These are phyloP conservation scores for Pituophis catenifer DNA, from an alignment of 2,113 vertebrate species.

Conservation along the genomic window DNA sequence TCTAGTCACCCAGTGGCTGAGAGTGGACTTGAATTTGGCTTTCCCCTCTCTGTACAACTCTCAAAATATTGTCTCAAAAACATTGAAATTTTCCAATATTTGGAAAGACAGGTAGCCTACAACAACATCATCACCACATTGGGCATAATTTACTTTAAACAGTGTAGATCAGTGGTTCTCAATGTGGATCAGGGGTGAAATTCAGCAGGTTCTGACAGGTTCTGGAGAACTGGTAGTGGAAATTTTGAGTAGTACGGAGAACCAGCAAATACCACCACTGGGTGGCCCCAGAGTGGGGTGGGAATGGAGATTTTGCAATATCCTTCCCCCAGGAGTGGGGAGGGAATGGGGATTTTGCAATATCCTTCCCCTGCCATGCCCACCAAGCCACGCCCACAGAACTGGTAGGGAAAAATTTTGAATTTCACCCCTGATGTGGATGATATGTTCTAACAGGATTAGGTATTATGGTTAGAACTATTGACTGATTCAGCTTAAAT, in stretches of 20 bases:
- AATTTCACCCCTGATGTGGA: no score
- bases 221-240: no score
- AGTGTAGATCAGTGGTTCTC: neutral
- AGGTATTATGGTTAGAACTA: neutral
- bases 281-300: no score
- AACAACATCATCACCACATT: neutral
- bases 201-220: no score
- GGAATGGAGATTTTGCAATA: no score
- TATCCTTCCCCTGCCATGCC: no score
- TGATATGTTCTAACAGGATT: neutral
- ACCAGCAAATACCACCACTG: no score
- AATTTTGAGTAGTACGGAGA: no score
- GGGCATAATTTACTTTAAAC: neutral
- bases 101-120: neutral
- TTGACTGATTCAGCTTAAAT: neutral
- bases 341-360: no score
- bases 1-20: neutral
- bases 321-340: no score
- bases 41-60: neutral
- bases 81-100: neutral
- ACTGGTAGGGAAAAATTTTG: no score
- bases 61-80: neutral
- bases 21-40: neutral
- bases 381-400: no score
- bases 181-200: neutral